Base-by-base conservation (phyloP, 2,797 vertebrate genomes). In the Pempheris klunzingeri region DNA sequence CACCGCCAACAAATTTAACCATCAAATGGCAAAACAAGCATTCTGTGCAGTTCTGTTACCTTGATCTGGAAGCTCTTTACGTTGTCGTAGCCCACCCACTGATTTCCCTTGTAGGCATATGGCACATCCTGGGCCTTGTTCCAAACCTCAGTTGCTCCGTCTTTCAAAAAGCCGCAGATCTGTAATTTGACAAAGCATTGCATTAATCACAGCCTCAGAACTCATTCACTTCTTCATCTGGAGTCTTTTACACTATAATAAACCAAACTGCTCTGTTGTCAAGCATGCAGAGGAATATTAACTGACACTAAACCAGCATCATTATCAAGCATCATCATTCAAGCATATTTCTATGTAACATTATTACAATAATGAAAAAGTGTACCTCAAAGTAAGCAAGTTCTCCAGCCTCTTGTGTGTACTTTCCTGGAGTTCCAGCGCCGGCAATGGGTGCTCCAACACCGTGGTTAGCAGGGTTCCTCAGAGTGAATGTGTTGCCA, bases 351-450 rank as follows among this genome's bases (percentile, higher is more conserved):
- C 32, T 43, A n/a, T 15, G 13, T 63, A 7, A n/a, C 28, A 28
- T 39, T 17, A 47, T 17, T 44, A 39, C 2, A 53, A 38, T n/a
- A 53, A 60, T 30, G 26, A 47, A n/a, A 47, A 43, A 62, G 26
- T 12, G 13, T 79, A 92, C 90, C 87, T 93, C 90, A 88, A 92
- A 93, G 83, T 93, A 92, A 39, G 89, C 87, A 7, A 93, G 84
- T 46, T 90, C 90, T 62, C 91, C 90, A 12, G 91, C 88, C 68
- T 91, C 90, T 49, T 91, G 87, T 12, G 93, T 93, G 76, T 91
- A 92, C 70, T 91, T 91, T 55, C 90, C 90, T 34, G 86, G 64
- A 43, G 81, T 82, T 77, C 90, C 92, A 57, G 90, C 76, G 3
- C 89, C 92, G 41, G 88, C 43, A 26, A 83, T 64, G 0, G 89